These are phyloP conservation scores for Acipenser ruthenus DNA, from an alignment of 2,797 vertebrate genomes.

Conservation along the genomic window DNA sequence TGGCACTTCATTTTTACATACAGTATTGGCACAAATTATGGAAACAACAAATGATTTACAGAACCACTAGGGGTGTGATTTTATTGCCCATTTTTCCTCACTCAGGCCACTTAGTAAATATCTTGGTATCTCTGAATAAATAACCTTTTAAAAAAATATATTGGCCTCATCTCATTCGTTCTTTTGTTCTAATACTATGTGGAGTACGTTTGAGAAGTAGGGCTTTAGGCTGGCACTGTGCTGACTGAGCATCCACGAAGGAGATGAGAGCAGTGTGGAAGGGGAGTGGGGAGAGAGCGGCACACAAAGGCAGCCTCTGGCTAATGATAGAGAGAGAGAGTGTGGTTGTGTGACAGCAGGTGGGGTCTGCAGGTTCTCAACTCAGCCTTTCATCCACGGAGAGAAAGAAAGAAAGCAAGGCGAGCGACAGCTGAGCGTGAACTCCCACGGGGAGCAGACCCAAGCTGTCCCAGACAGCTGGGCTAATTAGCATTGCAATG, in stretches of 20 bases:
- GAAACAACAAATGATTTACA: too few species aligned
- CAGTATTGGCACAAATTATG: too few species aligned
- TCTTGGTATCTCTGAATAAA: too few species aligned
- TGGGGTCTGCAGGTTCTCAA: constrained; percentile 35
- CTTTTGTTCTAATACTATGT: too few species aligned
- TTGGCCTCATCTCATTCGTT: too few species aligned
- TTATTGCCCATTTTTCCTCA: too few species aligned
- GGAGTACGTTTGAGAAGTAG: too few species aligned
- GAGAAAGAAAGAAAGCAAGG: constrained; percentile 19
- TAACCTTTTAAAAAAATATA: too few species aligned
- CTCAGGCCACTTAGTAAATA: too few species aligned
- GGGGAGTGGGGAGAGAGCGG: constrained; percentile 15
- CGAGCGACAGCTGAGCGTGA: constrained; percentile 37
- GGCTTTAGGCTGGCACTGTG: background rate
- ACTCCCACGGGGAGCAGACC: constrained; percentile 21
- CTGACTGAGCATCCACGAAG: background rate
- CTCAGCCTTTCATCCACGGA: constrained; percentile 31
- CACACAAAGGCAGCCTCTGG: background rate
- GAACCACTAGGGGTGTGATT: too few species aligned
- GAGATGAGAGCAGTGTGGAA: background rate
- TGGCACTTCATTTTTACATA: too few species aligned
- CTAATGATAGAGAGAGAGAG: constrained; percentile 16
- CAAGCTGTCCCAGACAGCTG: constrained; percentile 38
- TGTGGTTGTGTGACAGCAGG: constrained; percentile 28
- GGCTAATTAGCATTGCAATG: constrained; percentile 43